A percentile compares a stretch with the other conserved stretches of the same genome.
Conservation (phyloP, 2,113 vertebrate species). For the Pseudorectes ferrugineus region DNA sequence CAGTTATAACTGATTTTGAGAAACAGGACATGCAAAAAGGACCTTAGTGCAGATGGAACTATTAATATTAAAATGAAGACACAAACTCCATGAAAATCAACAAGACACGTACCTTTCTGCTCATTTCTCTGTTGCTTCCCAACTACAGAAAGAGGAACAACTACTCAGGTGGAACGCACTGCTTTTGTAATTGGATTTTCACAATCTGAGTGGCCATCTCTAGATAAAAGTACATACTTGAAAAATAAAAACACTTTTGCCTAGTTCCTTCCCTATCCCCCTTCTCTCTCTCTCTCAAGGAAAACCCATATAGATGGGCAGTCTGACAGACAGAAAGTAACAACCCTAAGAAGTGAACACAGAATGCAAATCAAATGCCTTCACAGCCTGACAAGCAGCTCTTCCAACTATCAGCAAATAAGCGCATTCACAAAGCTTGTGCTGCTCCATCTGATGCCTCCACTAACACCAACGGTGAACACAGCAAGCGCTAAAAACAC, state of each 20-base stretch:
- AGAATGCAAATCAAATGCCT: not conserved
- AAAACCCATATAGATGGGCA: not conserved
- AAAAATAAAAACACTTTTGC: not conserved
- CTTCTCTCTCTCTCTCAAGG: not conserved
- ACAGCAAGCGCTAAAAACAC: not conserved
- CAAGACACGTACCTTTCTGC: fast-evolving
- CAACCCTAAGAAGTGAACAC: not conserved
- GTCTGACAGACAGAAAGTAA: not conserved
- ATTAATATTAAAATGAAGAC: not conserved
- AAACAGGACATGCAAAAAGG: not conserved
- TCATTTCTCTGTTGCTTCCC: not conserved
- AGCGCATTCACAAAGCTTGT: not conserved
- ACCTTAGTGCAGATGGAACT: not conserved
- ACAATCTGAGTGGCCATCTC: not conserved
- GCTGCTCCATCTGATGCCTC: not conserved
- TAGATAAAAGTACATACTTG: not conserved
- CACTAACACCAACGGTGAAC: not conserved
- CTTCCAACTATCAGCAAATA: not conserved
- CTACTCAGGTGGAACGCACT: not conserved
- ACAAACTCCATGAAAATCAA: not conserved
- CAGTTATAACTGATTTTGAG: not conserved
- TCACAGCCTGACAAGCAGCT: not conserved
- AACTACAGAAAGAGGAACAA: not conserved
- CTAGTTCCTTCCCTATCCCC: not conserved
- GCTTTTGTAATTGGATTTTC: not conserved